Evolutionary conservation across 2,797 vertebrate species (phyloP).

Genomic region (Microctenopoma steveboyesi): DNA sequence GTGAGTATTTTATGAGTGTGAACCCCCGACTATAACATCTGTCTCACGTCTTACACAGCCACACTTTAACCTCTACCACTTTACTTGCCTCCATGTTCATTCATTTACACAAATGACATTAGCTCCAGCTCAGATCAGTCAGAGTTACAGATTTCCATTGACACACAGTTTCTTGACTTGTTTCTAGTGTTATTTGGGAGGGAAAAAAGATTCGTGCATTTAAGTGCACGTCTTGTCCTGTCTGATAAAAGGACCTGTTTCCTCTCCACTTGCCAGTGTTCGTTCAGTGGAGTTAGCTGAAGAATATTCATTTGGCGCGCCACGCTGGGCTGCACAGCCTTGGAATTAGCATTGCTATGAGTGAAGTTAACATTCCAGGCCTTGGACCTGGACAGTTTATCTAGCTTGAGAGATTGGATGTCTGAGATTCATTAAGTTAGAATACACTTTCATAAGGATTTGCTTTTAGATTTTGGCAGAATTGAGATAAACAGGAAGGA

Average conservation of each 20-base stretch:
- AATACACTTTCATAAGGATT: conserved; percentile 62
- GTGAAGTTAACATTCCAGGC: conserved; percentile 64
- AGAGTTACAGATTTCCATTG: conserved; percentile 15
- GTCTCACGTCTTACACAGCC: conserved; percentile 16
- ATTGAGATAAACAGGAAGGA: conserved; percentile 40
- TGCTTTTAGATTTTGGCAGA: conserved; percentile 48
- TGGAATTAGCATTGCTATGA: conserved; percentile 66
- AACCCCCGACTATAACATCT: conserved; percentile 22
- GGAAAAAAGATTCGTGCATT: conserved; percentile 18
- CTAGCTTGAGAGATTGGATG: conserved; percentile 54
- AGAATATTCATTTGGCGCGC: conserved; percentile 75
- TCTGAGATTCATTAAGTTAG: conserved; percentile 60
- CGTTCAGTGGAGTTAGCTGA: conserved; percentile 63
- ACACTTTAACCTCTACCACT: conserved; percentile 35
- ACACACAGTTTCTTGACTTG: conserved; percentile 43
- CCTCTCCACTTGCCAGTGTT: conserved; percentile 62
- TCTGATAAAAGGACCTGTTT: conserved; percentile 52
- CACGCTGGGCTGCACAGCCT: conserved; percentile 51
- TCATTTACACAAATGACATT: conserved; percentile 48
- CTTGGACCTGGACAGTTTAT: conserved; percentile 55
- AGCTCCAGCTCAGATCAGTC: conserved; percentile 42
- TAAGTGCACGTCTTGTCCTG: conserved; percentile 21
- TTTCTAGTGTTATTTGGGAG: conserved; percentile 24
- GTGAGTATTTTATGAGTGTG: conserved; percentile 5
- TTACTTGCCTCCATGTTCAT: conserved; percentile 24